These are phyloP conservation scores for Griposia aprilina DNA, from an alignment of 2,888 invertebrate genomes.

Conservation along the genomic window DNA sequence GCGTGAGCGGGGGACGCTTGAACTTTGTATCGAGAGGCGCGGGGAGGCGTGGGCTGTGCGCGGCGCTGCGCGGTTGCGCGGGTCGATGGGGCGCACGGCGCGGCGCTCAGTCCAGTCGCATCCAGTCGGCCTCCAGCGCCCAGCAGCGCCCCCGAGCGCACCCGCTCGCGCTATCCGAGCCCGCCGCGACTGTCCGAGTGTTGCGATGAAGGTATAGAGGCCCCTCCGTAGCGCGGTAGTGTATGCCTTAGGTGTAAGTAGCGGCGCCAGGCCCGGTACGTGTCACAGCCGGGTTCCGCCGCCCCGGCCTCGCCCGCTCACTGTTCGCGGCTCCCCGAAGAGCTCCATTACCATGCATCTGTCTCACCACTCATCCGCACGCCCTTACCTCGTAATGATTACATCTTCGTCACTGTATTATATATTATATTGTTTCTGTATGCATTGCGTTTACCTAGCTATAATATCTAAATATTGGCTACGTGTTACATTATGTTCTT, in stretches of 20 bases:
- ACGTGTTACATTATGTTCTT: neutral
- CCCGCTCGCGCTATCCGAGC: slow-evolving; percentile 72
- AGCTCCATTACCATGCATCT: slow-evolving; percentile 54
- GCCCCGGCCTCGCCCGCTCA: slow-evolving; percentile 68
- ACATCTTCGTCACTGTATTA: slow-evolving; percentile 31
- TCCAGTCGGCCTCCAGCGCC: slow-evolving; percentile 72
- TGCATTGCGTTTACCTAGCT: neutral
- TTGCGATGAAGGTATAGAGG: slow-evolving; percentile 89
- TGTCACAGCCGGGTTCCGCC: slow-evolving; percentile 72
- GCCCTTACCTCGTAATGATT: slow-evolving; percentile 52
- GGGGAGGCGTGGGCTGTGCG: slow-evolving; percentile 25
- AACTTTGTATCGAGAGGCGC: slow-evolving; percentile 63
- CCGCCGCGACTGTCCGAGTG: slow-evolving; percentile 77
- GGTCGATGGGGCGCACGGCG: slow-evolving; percentile 41
- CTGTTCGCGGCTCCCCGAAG: slow-evolving; percentile 59
- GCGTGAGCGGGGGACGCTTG: slow-evolving; percentile 69
- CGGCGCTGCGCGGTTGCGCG: slow-evolving; percentile 48
- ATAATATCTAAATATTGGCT: neutral
- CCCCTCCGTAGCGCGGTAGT: slow-evolving; percentile 85
- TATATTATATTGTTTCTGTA: slow-evolving; percentile 17
- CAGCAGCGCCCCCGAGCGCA: slow-evolving; percentile 71
- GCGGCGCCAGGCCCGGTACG: slow-evolving; percentile 82
- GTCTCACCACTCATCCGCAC: slow-evolving; percentile 55
- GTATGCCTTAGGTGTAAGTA: slow-evolving; percentile 86
- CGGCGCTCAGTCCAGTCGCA: slow-evolving; percentile 45